Evolutionary conservation across 2,888 invertebrate species (phyloP).

Genomic region (Alloscopus bannaensis): DNA sequence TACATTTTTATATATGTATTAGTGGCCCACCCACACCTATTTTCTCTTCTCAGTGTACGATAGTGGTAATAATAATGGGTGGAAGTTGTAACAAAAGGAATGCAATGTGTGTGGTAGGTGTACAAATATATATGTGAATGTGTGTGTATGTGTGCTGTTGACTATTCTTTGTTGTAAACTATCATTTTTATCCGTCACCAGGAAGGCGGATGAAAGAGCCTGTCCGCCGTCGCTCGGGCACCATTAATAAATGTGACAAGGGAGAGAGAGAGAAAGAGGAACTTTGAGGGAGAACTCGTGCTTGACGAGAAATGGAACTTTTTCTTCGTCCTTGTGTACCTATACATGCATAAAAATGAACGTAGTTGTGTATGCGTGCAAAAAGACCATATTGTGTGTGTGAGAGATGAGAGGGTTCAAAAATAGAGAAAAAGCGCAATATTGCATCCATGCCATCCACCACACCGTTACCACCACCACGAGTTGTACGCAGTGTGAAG

Average conservation of each 20-base stretch:
- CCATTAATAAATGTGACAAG: conserved; percentile 72
- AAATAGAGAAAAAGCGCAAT: too few relatives aligned
- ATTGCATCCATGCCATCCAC: too few relatives aligned
- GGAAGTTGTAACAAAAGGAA: not conserved
- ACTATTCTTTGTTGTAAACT: conserved; percentile 64
- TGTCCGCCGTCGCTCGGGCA: conserved; percentile 67
- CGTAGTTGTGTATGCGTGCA: not conserved
- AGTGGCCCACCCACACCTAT: not conserved
- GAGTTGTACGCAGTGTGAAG: not conserved
- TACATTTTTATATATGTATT: too few relatives aligned
- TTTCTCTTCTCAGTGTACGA: not conserved
- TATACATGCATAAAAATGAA: too few relatives aligned
- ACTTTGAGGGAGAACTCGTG: conserved; percentile 37
- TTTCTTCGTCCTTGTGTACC: conserved; percentile 39
- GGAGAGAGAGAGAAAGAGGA: conserved; percentile 38
- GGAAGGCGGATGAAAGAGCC: conserved; percentile 68
- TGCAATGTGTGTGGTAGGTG: conserved; percentile 23
- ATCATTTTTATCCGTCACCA: conserved; percentile 71
- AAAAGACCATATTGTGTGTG: conserved; percentile 4
- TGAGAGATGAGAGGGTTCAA: too few relatives aligned
- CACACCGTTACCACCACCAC: not conserved
- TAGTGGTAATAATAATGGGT: conserved; percentile 11
- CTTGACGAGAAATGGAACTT: conserved; percentile 46
- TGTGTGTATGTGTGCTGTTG: conserved; percentile 35
- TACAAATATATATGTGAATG: conserved; percentile 38